phyloP scores from a whole-genome alignment of 2,113 vertebrate genomes.

The Sterna hirundo region DNA sequence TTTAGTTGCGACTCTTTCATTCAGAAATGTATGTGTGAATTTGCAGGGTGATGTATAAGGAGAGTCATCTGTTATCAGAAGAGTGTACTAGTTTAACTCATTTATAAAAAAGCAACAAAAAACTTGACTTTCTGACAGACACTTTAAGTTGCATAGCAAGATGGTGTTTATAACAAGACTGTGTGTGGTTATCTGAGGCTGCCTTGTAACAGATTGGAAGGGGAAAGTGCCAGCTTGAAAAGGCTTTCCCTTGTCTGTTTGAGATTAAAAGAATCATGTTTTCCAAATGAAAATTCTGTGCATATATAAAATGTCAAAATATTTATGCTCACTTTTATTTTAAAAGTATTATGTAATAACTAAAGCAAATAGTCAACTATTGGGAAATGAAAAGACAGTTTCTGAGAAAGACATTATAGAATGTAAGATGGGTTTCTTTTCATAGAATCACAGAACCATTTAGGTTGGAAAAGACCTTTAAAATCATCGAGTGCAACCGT shows the following conservation, averaged over 20 bases:
- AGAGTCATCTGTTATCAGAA: not conserved
- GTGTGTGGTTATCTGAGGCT: conserved; percentile 49
- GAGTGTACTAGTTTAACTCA: not conserved
- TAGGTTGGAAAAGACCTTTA: not conserved
- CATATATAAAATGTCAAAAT: conserved; percentile 53
- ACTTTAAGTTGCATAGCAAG: conserved; percentile 26
- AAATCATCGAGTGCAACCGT: rapidly evolving
- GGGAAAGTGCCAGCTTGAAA: conserved; percentile 42
- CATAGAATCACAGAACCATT: not conserved
- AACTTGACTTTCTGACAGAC: conserved; percentile 38
- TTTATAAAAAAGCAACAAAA: conserved; percentile 17
- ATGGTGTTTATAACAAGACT: conserved; percentile 46
- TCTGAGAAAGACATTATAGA: not conserved
- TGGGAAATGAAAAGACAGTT: not conserved
- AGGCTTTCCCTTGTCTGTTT: conserved; percentile 21
- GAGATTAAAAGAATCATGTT: conserved; percentile 24
- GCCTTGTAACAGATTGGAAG: conserved; percentile 43
- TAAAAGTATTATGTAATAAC: not conserved
- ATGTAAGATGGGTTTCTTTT: not conserved
- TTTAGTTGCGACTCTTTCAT: conserved; percentile 18
- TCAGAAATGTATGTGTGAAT: conserved; percentile 39
- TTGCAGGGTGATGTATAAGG: not conserved
- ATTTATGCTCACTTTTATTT: conserved; percentile 44
- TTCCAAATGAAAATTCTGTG: conserved; percentile 20
- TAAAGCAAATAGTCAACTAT: not conserved